Evolutionary conservation across 2,888 invertebrate genomes (phyloP), one percentile per base, ranked within the genome.

Genomic region (Gymnoscelis rufifasciata): DNA sequence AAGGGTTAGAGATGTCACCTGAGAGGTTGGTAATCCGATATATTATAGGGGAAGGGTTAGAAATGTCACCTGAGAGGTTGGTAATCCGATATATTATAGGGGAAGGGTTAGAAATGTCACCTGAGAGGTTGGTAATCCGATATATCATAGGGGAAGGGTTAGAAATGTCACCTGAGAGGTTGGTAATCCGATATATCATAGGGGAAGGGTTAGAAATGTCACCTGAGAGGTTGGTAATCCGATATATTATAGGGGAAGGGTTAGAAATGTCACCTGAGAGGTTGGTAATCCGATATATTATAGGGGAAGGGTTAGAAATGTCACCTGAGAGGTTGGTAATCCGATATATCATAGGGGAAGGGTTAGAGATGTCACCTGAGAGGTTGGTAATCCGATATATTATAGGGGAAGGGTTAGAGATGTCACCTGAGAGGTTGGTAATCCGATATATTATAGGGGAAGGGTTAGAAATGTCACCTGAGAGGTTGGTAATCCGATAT

Each of bases 201-300:
- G n/a, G 99, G 99, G 90, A 99, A n/a, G n/a, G n/a, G n/a, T n/a
- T n/a, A n/a, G n/a, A n/a, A n/a, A 99, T 37, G 99, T 95, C 40
- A 99, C 94, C 95, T 96, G 74, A 98, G 2, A 99, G 87, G 77
- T 99, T 99, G 7, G 99, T 99, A 0, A n/a, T n/a, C n/a, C n/a
- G n/a, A n/a, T n/a, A 99, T 98, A 58, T 99, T 92, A 66, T 97
- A 98, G 0, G 99, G 99, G 64, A 99, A 99, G 0, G 99, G 99
- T 99, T 99, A 98, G n/a, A 99, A 98, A 0, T 99, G 99, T 68
- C 99, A 99, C 78, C 99, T 99, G 0, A 99, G 99, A 0, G 99
- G 99, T 0, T 99, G 99, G 79, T 99, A 99, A 0, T 99, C 99
- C 99, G 99, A 99, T 0, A 99, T 99, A 76, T 99, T 99, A 77